phyloP scores from a whole-genome alignment of 2,113 vertebrate genomes.

The Myodes glareolus region DNA sequence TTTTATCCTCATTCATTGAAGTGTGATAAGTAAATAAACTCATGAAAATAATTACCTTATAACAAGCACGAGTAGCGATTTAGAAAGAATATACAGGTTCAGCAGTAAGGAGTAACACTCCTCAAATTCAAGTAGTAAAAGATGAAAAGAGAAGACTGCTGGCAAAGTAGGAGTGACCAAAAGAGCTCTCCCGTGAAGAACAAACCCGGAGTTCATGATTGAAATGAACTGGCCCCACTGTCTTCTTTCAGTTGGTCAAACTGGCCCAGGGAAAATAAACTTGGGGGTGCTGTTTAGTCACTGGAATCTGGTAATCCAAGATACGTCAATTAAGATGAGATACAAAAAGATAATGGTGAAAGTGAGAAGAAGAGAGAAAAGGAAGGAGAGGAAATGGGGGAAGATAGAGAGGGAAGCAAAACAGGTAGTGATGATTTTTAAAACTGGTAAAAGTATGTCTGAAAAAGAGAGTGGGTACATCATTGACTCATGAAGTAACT shows the following conservation, averaged over 20 bases:
- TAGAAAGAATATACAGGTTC: background rate
- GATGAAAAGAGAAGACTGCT: background rate
- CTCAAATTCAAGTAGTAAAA: background rate
- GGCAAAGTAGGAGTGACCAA: background rate
- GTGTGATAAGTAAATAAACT: constrained; percentile 1
- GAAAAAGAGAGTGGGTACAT: background rate
- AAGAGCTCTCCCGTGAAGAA: background rate
- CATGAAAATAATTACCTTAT: background rate
- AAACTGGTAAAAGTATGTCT: background rate
- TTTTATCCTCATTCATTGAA: background rate
- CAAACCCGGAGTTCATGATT: background rate
- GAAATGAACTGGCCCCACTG: background rate
- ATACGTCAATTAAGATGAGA: background rate
- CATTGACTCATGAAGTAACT: background rate
- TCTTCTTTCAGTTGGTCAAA: background rate
- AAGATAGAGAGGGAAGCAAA: background rate
- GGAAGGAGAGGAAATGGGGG: background rate
- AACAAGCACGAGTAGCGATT: background rate
- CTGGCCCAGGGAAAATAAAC: background rate
- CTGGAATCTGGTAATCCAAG: background rate
- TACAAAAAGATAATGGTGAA: background rate
- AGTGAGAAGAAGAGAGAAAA: background rate
- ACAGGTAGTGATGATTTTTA: background rate
- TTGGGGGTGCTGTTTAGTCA: background rate
- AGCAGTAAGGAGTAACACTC: background rate